Conservation (phyloP, 1,140 invertebrate species). For the Drosophila azteca region DNA sequence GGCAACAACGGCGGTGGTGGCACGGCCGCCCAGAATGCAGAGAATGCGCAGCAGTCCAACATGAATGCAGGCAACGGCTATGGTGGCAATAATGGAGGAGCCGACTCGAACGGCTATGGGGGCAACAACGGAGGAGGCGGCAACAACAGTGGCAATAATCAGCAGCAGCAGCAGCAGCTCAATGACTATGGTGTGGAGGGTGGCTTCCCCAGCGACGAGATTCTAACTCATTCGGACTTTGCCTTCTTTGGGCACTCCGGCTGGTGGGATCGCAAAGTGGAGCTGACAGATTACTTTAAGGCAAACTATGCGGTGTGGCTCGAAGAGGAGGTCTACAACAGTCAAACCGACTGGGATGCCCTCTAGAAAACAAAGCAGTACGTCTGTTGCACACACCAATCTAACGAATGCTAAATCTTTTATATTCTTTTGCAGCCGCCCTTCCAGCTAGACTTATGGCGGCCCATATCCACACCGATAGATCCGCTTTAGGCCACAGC, state of each 20-base stretch:
- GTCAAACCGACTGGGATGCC: constrained; percentile 90
- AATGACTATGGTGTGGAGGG: constrained; percentile 80
- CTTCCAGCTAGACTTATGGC: neutral
- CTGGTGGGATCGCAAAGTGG: constrained; percentile 86
- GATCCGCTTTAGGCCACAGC: neutral
- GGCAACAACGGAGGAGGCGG: constrained; percentile 44
- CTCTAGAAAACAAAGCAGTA: constrained; percentile 44
- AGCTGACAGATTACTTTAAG: constrained; percentile 97
- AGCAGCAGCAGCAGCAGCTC: constrained; percentile 75
- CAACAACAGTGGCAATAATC: constrained; percentile 58
- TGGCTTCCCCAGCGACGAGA: constrained; percentile 80
- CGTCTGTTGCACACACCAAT: no score
- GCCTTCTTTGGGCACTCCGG: constrained; percentile 81
- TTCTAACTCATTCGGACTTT: constrained; percentile 79
- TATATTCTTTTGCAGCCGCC: constrained; percentile 10
- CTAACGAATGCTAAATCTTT: no score
- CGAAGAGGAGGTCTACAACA: constrained; percentile 97
- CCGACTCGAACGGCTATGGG: constrained; percentile 56
- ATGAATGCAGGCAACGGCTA: constrained; percentile 66
- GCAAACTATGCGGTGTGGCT: constrained; percentile 98
- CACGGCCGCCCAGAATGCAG: constrained; percentile 71
- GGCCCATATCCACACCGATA: neutral
- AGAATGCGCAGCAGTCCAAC: constrained; percentile 70
- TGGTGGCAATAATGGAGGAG: constrained; percentile 47
- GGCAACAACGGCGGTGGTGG: constrained; percentile 52